A percentile compares a stretch with the other conserved stretches of the same genome.
These are phyloP conservation scores for Drosophila anomalipes DNA, from an alignment of 2,888 invertebrate species.

Conservation along the genomic window DNA sequence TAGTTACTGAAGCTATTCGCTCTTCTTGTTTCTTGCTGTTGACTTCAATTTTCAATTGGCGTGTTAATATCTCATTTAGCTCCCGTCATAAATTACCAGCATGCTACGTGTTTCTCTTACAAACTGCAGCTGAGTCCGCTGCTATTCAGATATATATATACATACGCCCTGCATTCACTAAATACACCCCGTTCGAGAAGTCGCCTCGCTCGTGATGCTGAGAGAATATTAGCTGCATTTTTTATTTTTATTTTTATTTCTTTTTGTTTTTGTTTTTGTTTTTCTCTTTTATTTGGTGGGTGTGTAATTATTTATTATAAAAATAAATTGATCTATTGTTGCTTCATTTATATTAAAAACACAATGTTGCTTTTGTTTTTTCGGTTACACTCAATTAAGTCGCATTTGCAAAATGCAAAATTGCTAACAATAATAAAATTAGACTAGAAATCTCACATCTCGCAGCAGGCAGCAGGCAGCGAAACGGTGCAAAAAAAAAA, in stretches of 20 bases:
- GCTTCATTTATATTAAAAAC: slow-evolving; percentile 70
- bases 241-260: slow-evolving; percentile 26
- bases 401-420: slow-evolving; percentile 79
- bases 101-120: slow-evolving; percentile 45
- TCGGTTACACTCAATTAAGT: slow-evolving; percentile 83
- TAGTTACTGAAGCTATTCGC: not conserved
- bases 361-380: slow-evolving; percentile 70
- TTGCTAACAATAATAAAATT: slow-evolving; percentile 41
- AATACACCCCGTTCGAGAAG: not conserved
- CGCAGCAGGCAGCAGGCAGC: slow-evolving; percentile 19
- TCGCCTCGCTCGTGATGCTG: slow-evolving; percentile 63
- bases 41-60: slow-evolving; percentile 81
- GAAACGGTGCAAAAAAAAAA: slow-evolving; percentile 24
- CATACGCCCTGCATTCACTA: not conserved
- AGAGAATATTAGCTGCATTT: slow-evolving; percentile 59
- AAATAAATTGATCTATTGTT: slow-evolving; percentile 82
- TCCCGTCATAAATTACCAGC: slow-evolving; percentile 71
- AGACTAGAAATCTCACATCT: slow-evolving; percentile 53
- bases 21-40: slow-evolving; percentile 35
- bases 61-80: slow-evolving; percentile 84
- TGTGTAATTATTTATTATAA: slow-evolving; percentile 80
- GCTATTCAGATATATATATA: slow-evolving; percentile 15
- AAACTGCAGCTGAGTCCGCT: not conserved
- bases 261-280: slow-evolving; percentile 22
- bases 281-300: slow-evolving; percentile 39